Evolutionary conservation across 2,797 vertebrate genomes (phyloP).

Genomic region (Oceanodroma leucorhoa): DNA sequence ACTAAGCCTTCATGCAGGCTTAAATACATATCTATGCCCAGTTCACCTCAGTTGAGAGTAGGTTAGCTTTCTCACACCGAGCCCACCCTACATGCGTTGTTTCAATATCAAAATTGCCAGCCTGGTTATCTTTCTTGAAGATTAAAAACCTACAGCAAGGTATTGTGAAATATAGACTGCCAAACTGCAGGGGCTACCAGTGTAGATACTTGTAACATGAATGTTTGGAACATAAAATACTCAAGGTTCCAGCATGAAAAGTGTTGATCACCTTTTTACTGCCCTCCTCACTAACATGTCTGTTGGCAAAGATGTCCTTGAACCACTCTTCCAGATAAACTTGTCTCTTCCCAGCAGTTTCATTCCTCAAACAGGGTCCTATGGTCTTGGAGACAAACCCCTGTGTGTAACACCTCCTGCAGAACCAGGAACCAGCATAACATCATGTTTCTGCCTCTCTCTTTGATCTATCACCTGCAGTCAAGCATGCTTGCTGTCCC

Average conservation of each 20-base stretch:
- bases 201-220: neutral
- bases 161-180: neutral
- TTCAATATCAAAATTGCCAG: neutral
- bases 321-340: neutral
- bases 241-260: neutral
- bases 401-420: too few species aligned
- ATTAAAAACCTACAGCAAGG: neutral
- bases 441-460: neutral
- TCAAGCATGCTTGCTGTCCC: neutral
- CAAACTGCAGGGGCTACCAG: neutral
- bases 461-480: neutral
- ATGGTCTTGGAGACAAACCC: neutral
- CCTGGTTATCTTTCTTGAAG: neutral
- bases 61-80: neutral
- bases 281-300: neutral
- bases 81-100: neutral
- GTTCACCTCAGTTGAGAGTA: neutral
- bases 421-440: neutral
- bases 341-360: neutral
- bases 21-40: neutral
- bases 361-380: neutral
- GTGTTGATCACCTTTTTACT: neutral
- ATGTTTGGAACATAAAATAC: neutral
- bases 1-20: neutral
- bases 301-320: neutral